These are phyloP conservation scores for Diglossa cyanea DNA, from an alignment of 2,797 vertebrate genomes.

Conservation along the genomic window DNA sequence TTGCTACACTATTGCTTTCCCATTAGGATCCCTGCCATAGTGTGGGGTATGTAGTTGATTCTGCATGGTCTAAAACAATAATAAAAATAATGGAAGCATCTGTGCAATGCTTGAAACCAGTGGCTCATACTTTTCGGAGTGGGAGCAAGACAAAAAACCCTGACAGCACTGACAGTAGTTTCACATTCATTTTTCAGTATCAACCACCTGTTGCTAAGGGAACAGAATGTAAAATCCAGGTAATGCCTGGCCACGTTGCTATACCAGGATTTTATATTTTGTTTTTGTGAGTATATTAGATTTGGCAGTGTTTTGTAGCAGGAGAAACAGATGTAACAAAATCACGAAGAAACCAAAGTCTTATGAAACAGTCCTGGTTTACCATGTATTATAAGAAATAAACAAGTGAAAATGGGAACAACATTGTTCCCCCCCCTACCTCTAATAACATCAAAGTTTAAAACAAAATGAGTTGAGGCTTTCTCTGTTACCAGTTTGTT, in stretches of 20 bases:
- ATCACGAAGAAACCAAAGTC: neutral
- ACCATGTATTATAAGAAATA: neutral
- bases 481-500: slow-evolving; percentile 44
- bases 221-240: slow-evolving; percentile 31
- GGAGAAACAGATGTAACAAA: neutral
- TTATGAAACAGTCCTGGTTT: neutral
- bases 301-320: neutral
- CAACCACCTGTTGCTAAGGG: slow-evolving; percentile 36
- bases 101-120: neutral
- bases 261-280: neutral
- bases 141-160: neutral
- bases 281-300: neutral
- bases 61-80: neutral
- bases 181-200: slow-evolving; percentile 10
- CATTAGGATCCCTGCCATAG: neutral
- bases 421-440: neutral
- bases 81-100: neutral
- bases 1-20: neutral
- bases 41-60: neutral
- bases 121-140: neutral
- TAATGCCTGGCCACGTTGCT: neutral
- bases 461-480: neutral
- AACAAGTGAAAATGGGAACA: neutral
- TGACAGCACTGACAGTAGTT: neutral
- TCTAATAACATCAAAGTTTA: neutral